These are phyloP conservation scores for Elephantulus edwardii DNA, from an alignment of 2,113 vertebrate species.

Conservation along the genomic window DNA sequence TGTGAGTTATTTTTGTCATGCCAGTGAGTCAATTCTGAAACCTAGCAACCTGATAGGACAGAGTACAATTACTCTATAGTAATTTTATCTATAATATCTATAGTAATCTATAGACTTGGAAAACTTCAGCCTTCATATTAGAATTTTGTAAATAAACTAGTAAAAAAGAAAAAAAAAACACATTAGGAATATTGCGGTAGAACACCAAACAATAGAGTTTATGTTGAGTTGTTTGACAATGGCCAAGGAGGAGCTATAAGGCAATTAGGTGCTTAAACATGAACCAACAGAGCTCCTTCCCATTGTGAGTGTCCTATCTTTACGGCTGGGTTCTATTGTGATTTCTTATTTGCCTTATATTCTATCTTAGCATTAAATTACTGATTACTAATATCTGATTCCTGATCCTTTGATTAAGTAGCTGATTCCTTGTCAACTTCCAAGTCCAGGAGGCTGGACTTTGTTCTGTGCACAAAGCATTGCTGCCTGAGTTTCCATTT, in stretches of 20 bases:
- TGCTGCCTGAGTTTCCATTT: background rate
- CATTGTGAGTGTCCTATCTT: background rate
- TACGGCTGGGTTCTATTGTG: background rate
- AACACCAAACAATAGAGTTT: conserved; percentile 28
- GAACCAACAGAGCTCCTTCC: background rate
- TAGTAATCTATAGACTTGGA: no score
- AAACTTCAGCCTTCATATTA: no score
- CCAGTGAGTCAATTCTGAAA: background rate
- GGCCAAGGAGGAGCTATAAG: conserved; percentile 5
- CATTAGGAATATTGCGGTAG: background rate
- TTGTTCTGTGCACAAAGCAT: background rate
- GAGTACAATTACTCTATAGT: background rate
- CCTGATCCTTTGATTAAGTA: background rate
- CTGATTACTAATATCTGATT: background rate
- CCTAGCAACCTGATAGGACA: background rate
- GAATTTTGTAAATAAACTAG: no score
- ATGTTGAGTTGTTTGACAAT: no score
- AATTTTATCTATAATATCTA: no score
- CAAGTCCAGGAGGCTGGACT: background rate
- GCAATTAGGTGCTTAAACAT: background rate
- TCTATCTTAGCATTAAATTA: background rate
- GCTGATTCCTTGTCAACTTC: background rate
- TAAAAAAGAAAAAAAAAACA: no score
- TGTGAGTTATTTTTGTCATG: background rate
- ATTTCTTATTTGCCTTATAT: background rate